Evolutionary conservation across 2,888 invertebrate species (phyloP), one percentile per base, ranked within the genome.

Genomic region (Euplexia lucipara): DNA sequence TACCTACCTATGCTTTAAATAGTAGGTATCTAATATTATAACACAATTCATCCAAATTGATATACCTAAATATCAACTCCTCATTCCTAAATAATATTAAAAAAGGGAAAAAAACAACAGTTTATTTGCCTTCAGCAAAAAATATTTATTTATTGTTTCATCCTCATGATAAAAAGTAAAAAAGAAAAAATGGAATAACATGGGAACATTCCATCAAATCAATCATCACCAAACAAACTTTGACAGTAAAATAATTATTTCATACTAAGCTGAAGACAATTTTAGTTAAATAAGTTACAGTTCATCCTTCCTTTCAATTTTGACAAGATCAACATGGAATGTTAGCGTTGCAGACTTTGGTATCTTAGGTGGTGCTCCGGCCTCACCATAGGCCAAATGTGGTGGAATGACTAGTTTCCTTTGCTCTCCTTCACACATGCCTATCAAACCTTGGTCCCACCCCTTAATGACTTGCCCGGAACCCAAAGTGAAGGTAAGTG

Each of bases 391-490:
- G 0, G 97, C 98, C 75, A 98, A 91, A 82, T 98, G 97, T 10
- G 98, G 96, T 14, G 98, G 98, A 83, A 98, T 98, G 4, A 98
- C 97, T 42, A 98, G 93, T 86, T 98, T 98, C 57, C 98, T 96
- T 87, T 98, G 97, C 89, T 98, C 98, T 44, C 98, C 98, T 87
- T 97, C 97, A 92, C 98, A 98, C 98, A 98, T 98, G 53, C 97
- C 98, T 69, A 98, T 94, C 1, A 98, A 95, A 0, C 98, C 98
- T 92, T 98, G 98, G 82, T 98, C 98, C 98, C 98, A 98, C 42
- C 98, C 98, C 90, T 97, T 98, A 78, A 98, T 98, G 3, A 98
- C 98, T 92, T 98, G 98, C 0, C 98, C 98, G 3, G 96, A 96
- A 44, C 98, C 98, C 60, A 98, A 92, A 2, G 97, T 98, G 86